Evolutionary conservation across 1,140 invertebrate species (phyloP).

Genomic region (Meloidogyne hapla): DNA sequence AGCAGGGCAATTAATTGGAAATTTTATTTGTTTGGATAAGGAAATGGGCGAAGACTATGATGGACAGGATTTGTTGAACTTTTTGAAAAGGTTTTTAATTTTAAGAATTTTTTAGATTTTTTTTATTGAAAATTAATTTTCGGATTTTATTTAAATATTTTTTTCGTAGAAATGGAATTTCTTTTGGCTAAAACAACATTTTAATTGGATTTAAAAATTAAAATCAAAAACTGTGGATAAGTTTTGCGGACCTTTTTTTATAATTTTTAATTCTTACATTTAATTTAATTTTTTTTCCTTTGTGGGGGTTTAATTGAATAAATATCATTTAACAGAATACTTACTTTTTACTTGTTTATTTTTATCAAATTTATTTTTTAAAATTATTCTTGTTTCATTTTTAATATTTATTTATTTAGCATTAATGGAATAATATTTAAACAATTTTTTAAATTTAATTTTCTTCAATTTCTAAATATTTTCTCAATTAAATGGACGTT

Average conservation of each 20-base stretch:
- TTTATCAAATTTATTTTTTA: no score
- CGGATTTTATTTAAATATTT: background rate
- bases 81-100: conserved; percentile 30
- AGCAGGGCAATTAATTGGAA: conserved; percentile 82
- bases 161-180: conserved; percentile 30
- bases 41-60: conserved; percentile 84
- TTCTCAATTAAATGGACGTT: background rate
- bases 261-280: no score
- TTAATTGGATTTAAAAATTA: background rate
- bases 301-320: no score
- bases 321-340: no score
- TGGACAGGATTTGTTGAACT: conserved; percentile 63
- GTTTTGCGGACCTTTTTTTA: no score
- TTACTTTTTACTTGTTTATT: no score
- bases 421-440: background rate
- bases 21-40: conserved; percentile 82
- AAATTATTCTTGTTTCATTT: background rate
- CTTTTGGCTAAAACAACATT: background rate
- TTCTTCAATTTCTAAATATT: background rate
- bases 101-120: conserved; percentile 8
- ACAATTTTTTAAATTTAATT: background rate
- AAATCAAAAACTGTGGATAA: no score
- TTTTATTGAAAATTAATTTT: no score
- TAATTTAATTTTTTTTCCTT: no score
- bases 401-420: background rate